phyloP scores from a whole-genome alignment of 1,140 invertebrate species.

The Apis laboriosa region DNA sequence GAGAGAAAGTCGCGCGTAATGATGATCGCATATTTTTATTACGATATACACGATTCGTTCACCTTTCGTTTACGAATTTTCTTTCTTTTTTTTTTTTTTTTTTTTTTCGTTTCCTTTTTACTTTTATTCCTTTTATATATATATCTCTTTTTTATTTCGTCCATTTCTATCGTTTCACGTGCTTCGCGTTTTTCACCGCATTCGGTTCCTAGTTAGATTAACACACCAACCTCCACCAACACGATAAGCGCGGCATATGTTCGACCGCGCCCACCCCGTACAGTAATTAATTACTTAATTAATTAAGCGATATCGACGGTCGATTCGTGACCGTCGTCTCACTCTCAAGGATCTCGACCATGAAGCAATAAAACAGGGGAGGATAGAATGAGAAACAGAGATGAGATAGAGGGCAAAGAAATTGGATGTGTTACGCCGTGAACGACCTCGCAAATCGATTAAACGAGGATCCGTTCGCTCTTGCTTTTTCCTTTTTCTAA shows the following conservation, averaged over 20 bases:
- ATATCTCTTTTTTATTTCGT: background rate
- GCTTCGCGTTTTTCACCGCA: slow-evolving; percentile 24
- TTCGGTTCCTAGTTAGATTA: slow-evolving; percentile 53
- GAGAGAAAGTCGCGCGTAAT: background rate
- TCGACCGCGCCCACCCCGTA: slow-evolving; percentile 6
- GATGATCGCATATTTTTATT: slow-evolving; percentile 7
- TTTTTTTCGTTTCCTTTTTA: background rate
- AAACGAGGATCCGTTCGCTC: background rate
- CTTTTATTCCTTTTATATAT: no score
- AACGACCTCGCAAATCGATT: slow-evolving; percentile 16
- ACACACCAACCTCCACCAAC: background rate
- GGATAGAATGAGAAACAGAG: slow-evolving; percentile 12
- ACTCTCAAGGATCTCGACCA: slow-evolving; percentile 47
- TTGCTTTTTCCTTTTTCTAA: background rate
- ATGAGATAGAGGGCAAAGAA: background rate
- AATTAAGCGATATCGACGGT: slow-evolving; percentile 30
- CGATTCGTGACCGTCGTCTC: slow-evolving; percentile 10
- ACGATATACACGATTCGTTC: background rate
- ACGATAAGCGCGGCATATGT: background rate
- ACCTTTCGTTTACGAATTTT: background rate
- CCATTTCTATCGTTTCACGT: slow-evolving; percentile 38
- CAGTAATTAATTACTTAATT: slow-evolving; percentile 31
- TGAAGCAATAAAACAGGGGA: slow-evolving; percentile 61
- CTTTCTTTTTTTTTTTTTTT: background rate
- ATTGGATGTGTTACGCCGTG: slow-evolving; percentile 3